Evolutionary conservation across 2,888 invertebrate species (phyloP), one percentile per base, ranked within the genome.

Genomic region (Melieria picta): DNA sequence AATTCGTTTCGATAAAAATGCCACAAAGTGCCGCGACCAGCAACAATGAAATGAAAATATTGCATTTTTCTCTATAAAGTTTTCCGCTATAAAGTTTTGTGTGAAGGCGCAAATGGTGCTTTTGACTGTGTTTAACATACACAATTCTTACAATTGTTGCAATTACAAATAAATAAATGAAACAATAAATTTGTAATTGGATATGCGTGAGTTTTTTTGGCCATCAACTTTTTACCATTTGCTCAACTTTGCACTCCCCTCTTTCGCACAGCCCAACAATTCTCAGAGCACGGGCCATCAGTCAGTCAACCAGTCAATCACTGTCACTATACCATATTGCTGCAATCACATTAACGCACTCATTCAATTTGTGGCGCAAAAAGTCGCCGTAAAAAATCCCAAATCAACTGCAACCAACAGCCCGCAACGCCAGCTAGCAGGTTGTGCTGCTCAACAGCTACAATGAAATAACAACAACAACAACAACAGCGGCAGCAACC

Each of bases 261-360:
- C 63, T 3, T 50, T 30, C n/a, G 30, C 16, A 10, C 57, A 57
- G 16, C 63, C 10, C 11, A 42, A 46, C 46, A 4, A 57, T 57
- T 57, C 57, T 11, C 6, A 48, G 48, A 45, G 50, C 56, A 56
- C 30, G 56, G 30, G 3, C 30, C 30, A 30, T 30, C 30, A 30
- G 30, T 30, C 30, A 30, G 30, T 30, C 30, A 2, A 30, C 69
- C 56, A 62, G 69, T 74, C 74, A 74, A 74, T 74, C 77, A 75
- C 62, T 69, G 73, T 72, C 71, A 70, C 55, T 65, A 46, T 50
- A 50, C 74, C 84, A 81, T 83, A 84, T 83, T 84, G 79, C 78
- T 75, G 75, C 79, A 79, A 80, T 84, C 84, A 80, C 70, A 78
- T 70, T 63, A 57, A 67, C 62, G 52, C 46, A 56, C 68, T 63